Percentiles rank a stretch among this genome's conserved stretches.
Evolutionary conservation across 2,797 vertebrate genomes (phyloP).

Genomic region (Salarias fasciatus): DNA sequence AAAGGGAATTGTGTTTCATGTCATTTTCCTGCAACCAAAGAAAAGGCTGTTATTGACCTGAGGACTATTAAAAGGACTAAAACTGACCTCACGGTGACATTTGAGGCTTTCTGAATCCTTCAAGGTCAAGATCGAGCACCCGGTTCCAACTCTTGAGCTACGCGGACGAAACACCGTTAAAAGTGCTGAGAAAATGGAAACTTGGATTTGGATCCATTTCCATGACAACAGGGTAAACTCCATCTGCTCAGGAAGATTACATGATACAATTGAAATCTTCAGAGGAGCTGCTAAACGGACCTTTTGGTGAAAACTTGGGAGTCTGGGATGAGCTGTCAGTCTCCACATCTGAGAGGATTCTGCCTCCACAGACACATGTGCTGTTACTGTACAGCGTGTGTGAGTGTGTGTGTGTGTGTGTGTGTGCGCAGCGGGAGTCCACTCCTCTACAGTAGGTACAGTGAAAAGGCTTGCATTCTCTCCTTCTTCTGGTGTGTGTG

Average conservation of each 20-base stretch:
- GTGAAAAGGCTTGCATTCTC: conserved; percentile 32
- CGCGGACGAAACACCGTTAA: not conserved
- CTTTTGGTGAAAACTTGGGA: not conserved
- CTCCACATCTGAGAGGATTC: not conserved
- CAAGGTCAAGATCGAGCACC: no score
- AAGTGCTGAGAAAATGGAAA: not conserved
- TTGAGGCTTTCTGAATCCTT: no score
- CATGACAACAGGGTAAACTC: not conserved
- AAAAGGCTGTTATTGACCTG: not conserved
- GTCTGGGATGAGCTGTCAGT: not conserved
- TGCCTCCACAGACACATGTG: not conserved
- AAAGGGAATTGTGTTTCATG: no score
- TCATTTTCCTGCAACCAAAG: no score
- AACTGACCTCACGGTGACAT: not conserved
- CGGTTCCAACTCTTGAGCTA: no score
- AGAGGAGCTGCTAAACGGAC: not conserved
- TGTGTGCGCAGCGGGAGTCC: conserved; percentile 22
- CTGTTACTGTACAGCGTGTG: not conserved
- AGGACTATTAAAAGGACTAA: not conserved
- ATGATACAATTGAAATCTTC: not conserved
- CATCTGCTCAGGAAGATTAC: not conserved
- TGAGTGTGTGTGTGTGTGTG: conserved; percentile 1
- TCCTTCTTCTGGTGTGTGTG: conserved; percentile 22
- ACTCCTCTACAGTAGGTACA: conserved; percentile 41
- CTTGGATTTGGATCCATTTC: not conserved